Evolutionary conservation across 2,888 invertebrate species (phyloP), one percentile per base, ranked within the genome.

Genomic region (Clusia tigrina): DNA sequence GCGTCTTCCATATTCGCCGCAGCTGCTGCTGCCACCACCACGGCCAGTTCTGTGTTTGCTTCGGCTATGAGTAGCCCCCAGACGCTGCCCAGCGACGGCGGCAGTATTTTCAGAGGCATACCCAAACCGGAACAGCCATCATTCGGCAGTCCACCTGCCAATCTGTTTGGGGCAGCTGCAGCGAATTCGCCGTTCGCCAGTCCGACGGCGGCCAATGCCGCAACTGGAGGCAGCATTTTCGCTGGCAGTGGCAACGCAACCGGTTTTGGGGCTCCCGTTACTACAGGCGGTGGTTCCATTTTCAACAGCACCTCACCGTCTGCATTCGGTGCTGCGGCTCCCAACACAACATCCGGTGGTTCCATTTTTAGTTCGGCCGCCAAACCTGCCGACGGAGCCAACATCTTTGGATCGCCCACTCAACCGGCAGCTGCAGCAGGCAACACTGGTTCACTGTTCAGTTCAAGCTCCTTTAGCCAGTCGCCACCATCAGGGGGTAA

Each of bases 41-140:
- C 23, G 9, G 25, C 56, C 9, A 26, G 23, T 46, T 20, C n/a
- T 23, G 15, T 12, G 3, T 2, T n/a, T n/a, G n/a, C n/a, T n/a
- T n/a, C n/a, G n/a, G n/a, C n/a, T n/a, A n/a, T n/a, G n/a, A n/a
- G n/a, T n/a, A n/a, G n/a, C n/a, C n/a, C n/a, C n/a, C n/a, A n/a
- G n/a, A n/a, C n/a, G n/a, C n/a, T n/a, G n/a, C n/a, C n/a, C n/a
- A n/a, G n/a, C n/a, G 52, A 22, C 25, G 56, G 69, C 15, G 71
- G 69, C 6, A 78, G 69, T 52, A 69, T 81, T 23, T 82, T 82
- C 55, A 70, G 69, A 1, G 78, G 72, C 51, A 76, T 81, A 18
- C 80, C 82, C 0, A 82, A 82, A 65, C 78, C 82, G 2, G 81
- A 81, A 24, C 73, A 73, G 24, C 73, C 78, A 0, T 73, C 77